Evolutionary conservation across 2,797 vertebrate species (phyloP).

Genomic region (Menidia menidia): DNA sequence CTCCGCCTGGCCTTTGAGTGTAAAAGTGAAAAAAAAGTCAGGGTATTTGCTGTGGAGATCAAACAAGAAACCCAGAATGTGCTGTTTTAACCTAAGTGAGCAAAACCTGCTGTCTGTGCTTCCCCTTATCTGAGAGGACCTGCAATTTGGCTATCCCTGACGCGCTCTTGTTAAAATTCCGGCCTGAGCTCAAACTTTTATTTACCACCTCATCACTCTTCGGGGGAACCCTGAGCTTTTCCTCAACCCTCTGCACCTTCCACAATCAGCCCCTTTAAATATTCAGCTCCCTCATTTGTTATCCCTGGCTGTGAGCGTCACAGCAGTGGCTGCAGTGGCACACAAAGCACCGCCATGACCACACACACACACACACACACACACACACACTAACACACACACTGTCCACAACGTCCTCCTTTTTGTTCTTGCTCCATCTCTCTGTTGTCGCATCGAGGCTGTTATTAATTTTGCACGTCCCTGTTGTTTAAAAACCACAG

Average conservation of each 20-base stretch:
- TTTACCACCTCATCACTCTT: slow-evolving; percentile 56
- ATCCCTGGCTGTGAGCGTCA: not conserved
- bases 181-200: slow-evolving; percentile 59
- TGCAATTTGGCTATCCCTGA: slow-evolving; percentile 55
- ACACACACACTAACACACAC: slow-evolving; percentile 6
- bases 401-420: slow-evolving; percentile 35
- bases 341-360: slow-evolving; percentile 34
- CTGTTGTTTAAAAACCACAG: slow-evolving; percentile 45
- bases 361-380: not conserved
- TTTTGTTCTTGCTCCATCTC: slow-evolving; percentile 26
- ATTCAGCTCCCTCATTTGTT: slow-evolving; percentile 69
- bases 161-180: slow-evolving; percentile 71
- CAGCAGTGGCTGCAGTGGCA: slow-evolving; percentile 50
- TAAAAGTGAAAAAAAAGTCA: slow-evolving; percentile 37
- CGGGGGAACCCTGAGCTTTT: slow-evolving; percentile 50
- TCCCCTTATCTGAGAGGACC: slow-evolving; percentile 60
- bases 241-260: slow-evolving; percentile 36
- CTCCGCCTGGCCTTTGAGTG: slow-evolving; percentile 54
- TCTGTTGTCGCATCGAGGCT: slow-evolving; percentile 32
- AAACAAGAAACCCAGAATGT: slow-evolving; percentile 14
- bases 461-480: slow-evolving; percentile 60
- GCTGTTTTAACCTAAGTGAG: slow-evolving; percentile 26
- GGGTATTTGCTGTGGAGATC: slow-evolving; percentile 60
- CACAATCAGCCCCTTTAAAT: slow-evolving; percentile 65
- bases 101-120: slow-evolving; percentile 33